Conservation (phyloP, 2,888 invertebrate species). For the Drosophila tanythrix region DNA sequence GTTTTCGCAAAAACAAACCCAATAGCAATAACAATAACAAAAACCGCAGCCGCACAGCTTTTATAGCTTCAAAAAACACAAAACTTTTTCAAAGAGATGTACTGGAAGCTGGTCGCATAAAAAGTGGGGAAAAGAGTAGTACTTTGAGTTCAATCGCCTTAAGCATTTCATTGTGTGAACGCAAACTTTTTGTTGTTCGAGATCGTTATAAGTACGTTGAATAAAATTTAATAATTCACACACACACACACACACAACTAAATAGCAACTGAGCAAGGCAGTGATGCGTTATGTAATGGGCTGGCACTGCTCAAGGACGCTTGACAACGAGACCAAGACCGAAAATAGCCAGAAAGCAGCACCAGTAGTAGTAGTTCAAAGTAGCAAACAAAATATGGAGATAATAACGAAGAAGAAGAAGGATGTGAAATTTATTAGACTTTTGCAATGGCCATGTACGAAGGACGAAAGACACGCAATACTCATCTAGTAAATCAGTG, state of each 20-base stretch:
- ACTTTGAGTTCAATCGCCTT: slow-evolving; percentile 51
- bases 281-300: slow-evolving; percentile 60
- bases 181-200: slow-evolving; percentile 44
- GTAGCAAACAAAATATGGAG: slow-evolving; percentile 16
- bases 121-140: background rate
- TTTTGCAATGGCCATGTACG: slow-evolving; percentile 61
- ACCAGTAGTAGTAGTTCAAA: slow-evolving; percentile 28
- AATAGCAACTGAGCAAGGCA: slow-evolving; percentile 10
- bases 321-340: slow-evolving; percentile 45
- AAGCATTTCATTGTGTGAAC: slow-evolving; percentile 25
- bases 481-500: slow-evolving; percentile 62
- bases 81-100: slow-evolving; percentile 33
- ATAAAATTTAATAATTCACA: slow-evolving; percentile 52
- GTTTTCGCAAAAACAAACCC: slow-evolving; percentile 5
- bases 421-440: slow-evolving; percentile 53
- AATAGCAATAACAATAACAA: slow-evolving; percentile 6
- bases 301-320: slow-evolving; percentile 53
- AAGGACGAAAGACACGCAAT: slow-evolving; percentile 62
- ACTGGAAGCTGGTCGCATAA: background rate
- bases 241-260: slow-evolving; percentile 8
- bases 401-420: slow-evolving; percentile 27
- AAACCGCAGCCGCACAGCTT: slow-evolving; percentile 8
- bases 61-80: slow-evolving; percentile 11
- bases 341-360: slow-evolving; percentile 51
- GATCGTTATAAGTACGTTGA: slow-evolving; percentile 37